Percentiles rank a stretch among this genome's conserved stretches.
Conservation (phyloP, 2,888 invertebrate species). For the Scaptomyza reducta region DNA sequence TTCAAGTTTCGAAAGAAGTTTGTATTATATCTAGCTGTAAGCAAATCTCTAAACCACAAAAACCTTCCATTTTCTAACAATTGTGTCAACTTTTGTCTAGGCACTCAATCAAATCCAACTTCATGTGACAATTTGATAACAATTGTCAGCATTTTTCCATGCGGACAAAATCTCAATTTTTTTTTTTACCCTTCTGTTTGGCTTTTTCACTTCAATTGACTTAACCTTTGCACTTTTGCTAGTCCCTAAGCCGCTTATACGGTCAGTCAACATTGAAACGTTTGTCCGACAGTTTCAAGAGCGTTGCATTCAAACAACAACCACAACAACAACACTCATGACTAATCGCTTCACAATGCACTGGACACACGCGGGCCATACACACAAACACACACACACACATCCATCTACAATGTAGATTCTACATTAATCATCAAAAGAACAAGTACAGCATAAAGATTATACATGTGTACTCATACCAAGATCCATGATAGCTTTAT, state of each 20-base stretch:
- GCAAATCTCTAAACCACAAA: not conserved
- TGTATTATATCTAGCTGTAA: not conserved
- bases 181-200: constrained; percentile 30
- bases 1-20: not conserved
- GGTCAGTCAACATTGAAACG: constrained; percentile 38
- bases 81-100: constrained; percentile 20
- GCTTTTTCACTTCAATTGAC: constrained; percentile 36
- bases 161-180: not conserved
- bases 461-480: constrained; percentile 24
- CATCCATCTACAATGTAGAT: constrained; percentile 7
- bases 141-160: constrained; percentile 20
- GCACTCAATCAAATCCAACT: constrained; percentile 33
- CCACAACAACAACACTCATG: constrained; percentile 36
- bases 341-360: constrained; percentile 64
- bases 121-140: constrained; percentile 49
- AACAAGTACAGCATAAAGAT: constrained; percentile 44
- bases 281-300: constrained; percentile 44
- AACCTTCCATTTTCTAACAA: constrained; percentile 6
- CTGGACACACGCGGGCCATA: constrained; percentile 29
- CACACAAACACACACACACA: constrained; percentile 6
- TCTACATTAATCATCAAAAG: constrained; percentile 51
- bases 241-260: constrained; percentile 53
- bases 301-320: constrained; percentile 11
- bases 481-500: constrained; percentile 43
- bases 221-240: constrained; percentile 55